Base-by-base conservation (phyloP, 2,888 invertebrate genomes). In the Dinocampus coccinellae region DNA sequence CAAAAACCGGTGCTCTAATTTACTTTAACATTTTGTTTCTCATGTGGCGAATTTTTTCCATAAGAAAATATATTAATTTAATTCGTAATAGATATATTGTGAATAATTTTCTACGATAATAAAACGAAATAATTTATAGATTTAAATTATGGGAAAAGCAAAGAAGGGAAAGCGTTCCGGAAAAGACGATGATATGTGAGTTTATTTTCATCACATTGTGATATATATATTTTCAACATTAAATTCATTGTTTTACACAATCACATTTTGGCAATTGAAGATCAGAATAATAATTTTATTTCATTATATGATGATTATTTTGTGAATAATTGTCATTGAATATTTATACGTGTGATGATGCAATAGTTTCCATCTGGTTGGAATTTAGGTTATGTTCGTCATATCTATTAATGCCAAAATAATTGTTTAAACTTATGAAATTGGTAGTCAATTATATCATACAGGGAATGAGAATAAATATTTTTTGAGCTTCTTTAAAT, bases 161-260 rank as follows among this genome's bases (percentile, higher is more conserved):
- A 94, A 94, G 91, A 94, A 94, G 89, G 92, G 92, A 87, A 93
- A 93, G 89, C 94, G 94, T 90, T 92, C 91, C 88, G 91, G 90
- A 86, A 91, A 91, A 85, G 92, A 91, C 78, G 93, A 94, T 79
- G 93, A 94, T 82, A 92, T 92, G 94, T 94, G 89, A 91, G 90
- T 88, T 81, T 77, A 77, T 80, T 78, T 63, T 58, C 9, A 57
- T 57, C 33, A 36, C 16, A 22, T 42, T 33, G 29, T 24, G 29
- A 36, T 39, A 29, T 52, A 3, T 16, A 9, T 39, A n/a, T 33
- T 47, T 36, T 13, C 16, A 26, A 9, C n/a, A 26, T 13, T 62
- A 36, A 2, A 34, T 61, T 69, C 16, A 61, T 63, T 69, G n/a
- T n/a, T 58, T 33, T n/a, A 20, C n/a, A 16, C 58, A 2, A 2